A percentile compares a stretch with the other conserved stretches of the same genome.
Conservation (phyloP, 2,113 vertebrate species). For the Cochlearius cochlearius region DNA sequence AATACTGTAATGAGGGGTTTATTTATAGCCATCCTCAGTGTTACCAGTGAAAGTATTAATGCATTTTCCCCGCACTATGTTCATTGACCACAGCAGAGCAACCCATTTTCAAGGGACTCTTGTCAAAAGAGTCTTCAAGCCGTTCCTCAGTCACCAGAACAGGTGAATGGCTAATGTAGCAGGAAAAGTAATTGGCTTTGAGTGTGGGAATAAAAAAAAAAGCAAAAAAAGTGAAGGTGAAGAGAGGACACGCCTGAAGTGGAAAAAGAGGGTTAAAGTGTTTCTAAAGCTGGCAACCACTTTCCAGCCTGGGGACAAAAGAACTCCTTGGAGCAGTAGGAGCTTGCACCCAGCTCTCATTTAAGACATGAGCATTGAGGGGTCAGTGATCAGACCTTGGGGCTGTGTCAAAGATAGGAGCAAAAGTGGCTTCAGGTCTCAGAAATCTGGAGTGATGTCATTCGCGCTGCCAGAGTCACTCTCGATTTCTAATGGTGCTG, state of each 20-base stretch:
- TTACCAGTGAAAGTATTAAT: constrained; percentile 52
- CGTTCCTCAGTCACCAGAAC: background rate
- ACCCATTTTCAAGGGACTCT: background rate
- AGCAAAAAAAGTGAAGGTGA: background rate
- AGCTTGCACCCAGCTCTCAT: background rate
- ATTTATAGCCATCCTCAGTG: constrained; percentile 48
- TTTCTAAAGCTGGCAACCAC: background rate
- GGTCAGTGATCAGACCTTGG: background rate
- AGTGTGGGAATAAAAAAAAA: background rate
- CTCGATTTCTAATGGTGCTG: background rate
- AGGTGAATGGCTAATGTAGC: background rate
- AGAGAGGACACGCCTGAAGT: background rate
- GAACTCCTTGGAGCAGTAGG: background rate
- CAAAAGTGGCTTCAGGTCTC: background rate
- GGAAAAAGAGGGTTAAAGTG: background rate
- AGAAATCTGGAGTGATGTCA: background rate
- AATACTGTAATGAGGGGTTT: constrained; percentile 65
- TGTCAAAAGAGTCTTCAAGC: constrained; percentile 29
- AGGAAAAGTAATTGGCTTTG: background rate
- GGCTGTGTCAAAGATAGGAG: background rate
- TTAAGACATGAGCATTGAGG: background rate
- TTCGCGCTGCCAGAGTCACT: background rate
- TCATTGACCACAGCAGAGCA: constrained; percentile 11
- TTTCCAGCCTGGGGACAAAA: background rate
- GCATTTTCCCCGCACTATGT: constrained; percentile 55